phyloP scores from a whole-genome alignment of 2,888 invertebrate genomes.

The Aphodius granarius region DNA sequence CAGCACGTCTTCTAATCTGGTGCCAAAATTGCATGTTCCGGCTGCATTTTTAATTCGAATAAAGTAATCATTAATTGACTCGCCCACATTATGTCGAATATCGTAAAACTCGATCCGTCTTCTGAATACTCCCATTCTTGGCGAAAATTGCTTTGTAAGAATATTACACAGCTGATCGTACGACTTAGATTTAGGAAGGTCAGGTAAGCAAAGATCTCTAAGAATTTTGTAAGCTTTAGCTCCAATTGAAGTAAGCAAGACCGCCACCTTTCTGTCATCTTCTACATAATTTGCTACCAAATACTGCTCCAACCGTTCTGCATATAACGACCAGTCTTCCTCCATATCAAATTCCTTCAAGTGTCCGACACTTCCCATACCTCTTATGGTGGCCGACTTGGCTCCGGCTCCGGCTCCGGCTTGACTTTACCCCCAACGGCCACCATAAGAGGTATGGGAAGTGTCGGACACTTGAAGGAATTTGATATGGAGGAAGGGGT shows the following conservation, averaged over 20 bases:
- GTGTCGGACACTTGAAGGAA: not conserved
- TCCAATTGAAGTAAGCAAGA: slow-evolving; percentile 32
- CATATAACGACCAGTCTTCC: not conserved
- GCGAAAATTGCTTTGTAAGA: not conserved
- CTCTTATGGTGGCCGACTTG: no score
- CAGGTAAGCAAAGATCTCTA: slow-evolving; percentile 34
- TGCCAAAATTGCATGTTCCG: slow-evolving; percentile 35
- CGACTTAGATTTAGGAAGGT: slow-evolving; percentile 32
- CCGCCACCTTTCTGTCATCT: not conserved
- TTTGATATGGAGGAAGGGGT: not conserved
- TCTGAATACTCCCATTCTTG: not conserved
- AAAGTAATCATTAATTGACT: slow-evolving; percentile 32
- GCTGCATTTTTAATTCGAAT: slow-evolving; percentile 32
- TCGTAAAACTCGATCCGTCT: slow-evolving; percentile 31
- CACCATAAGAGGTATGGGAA: not conserved
- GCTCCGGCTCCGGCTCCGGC: no score
- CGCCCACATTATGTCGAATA: slow-evolving; percentile 29
- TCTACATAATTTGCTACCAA: not conserved
- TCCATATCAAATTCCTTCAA: not conserved
- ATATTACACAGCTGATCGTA: slow-evolving; percentile 31
- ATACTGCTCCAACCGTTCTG: not conserved
- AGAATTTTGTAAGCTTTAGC: slow-evolving; percentile 32
- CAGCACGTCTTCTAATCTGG: slow-evolving; percentile 21
- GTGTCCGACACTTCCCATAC: not conserved
- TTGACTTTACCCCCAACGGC: no score